Conservation (phyloP, 2,888 invertebrate species). For the Disparrhopalites patrizii region DNA sequence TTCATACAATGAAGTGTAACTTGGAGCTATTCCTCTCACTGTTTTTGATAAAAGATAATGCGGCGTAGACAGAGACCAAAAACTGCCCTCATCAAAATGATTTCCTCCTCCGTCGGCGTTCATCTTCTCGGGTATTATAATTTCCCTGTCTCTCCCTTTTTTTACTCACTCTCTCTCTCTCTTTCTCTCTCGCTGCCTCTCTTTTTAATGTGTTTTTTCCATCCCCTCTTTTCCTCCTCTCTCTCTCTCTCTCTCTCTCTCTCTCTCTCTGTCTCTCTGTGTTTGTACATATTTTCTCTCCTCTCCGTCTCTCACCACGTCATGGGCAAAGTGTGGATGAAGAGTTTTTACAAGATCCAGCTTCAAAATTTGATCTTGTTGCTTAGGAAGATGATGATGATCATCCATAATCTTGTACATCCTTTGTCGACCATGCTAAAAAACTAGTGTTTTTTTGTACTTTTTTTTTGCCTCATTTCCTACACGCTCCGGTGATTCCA, state of each 20-base stretch:
- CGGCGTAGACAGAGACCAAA: no score
- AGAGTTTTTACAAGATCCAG: not conserved
- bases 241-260: not conserved
- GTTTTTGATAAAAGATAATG: no score
- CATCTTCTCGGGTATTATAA: not conserved
- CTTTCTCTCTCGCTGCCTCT: not conserved
- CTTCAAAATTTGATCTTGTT: constrained; percentile 12
- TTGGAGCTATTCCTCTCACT: no score
- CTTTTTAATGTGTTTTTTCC: not conserved
- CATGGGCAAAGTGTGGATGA: no score
- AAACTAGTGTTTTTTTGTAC: no score
- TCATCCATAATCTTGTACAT: constrained; percentile 17
- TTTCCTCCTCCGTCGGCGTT: not conserved
- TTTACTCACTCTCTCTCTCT: not conserved
- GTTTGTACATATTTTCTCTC: not conserved
- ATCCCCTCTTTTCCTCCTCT: no score
- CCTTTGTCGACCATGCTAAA: constrained; percentile 16
- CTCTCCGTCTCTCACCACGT: not conserved
- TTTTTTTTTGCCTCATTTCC: constrained; percentile 15
- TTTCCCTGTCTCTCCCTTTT: not conserved
- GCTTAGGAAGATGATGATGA: no score
- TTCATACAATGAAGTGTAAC: no score
- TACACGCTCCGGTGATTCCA: constrained; percentile 46
- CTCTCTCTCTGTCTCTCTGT: not conserved
- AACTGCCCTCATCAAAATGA: no score